Conservation (phyloP, 2,888 invertebrate species). For the Rhaphigaster nebulosa region DNA sequence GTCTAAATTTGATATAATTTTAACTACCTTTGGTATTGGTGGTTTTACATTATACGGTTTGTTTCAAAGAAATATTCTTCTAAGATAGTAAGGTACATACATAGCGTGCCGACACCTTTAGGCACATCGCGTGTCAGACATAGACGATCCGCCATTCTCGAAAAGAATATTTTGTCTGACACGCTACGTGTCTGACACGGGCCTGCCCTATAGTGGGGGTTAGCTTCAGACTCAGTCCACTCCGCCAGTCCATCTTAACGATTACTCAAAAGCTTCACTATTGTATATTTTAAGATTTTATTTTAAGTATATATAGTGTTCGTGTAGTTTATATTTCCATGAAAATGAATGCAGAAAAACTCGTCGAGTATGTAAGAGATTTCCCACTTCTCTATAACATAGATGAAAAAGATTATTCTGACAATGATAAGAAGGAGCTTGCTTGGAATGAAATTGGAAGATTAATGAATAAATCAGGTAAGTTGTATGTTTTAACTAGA, state of each 20-base stretch:
- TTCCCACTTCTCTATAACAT: background rate
- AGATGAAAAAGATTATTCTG: background rate
- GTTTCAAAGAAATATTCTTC: too few species aligned
- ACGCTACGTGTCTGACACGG: background rate
- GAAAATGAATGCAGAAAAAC: background rate
- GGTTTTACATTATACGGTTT: too few species aligned
- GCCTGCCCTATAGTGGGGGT: background rate
- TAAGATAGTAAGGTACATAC: too few species aligned
- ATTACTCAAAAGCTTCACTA: too few species aligned
- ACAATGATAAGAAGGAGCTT: background rate
- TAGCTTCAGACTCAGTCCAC: background rate
- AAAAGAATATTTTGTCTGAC: background rate
- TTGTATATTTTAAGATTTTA: too few species aligned
- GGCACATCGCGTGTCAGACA: too few species aligned
- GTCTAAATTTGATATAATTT: too few species aligned
- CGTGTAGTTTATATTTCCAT: background rate
- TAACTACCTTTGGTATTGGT: too few species aligned
- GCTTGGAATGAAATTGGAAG: background rate
- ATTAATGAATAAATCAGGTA: background rate
- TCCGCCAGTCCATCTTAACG: background rate
- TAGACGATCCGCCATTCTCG: too few species aligned
- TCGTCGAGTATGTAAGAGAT: background rate
- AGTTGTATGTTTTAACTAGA: background rate
- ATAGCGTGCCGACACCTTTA: too few species aligned
- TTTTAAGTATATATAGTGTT: too few species aligned